These are phyloP conservation scores for Temnopleurus reevesii DNA, from an alignment of 53 echinoderm and acorn worm genomes.

Conservation along the genomic window DNA sequence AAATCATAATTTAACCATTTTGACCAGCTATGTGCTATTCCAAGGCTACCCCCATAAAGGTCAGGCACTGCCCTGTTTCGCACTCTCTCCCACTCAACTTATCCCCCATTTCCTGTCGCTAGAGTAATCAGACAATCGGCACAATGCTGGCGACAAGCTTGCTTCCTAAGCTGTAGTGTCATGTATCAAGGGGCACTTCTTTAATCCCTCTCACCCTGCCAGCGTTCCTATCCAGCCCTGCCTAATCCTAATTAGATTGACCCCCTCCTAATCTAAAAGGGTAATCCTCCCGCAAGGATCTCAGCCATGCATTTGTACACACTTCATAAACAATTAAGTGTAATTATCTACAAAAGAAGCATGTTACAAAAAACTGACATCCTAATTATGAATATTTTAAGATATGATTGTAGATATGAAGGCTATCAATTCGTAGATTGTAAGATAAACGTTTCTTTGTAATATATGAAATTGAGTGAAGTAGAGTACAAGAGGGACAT, in stretches of 20 bases:
- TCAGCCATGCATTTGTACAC: not conserved
- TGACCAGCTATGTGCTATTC: not conserved
- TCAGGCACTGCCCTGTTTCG: not conserved
- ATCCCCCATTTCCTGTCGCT: conserved; percentile 30
- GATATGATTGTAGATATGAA: not conserved
- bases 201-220: not conserved
- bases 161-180: not conserved
- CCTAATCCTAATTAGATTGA: conserved; percentile 45
- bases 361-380: not conserved
- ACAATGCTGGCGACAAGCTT: not conserved
- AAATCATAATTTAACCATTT: not conserved
- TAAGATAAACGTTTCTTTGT: not conserved
- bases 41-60: not conserved
- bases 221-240: not conserved
- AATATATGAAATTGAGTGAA: not conserved
- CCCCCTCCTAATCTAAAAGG: not conserved
- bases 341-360: not conserved
- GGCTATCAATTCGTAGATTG: too few relatives aligned
- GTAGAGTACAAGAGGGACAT: too few relatives aligned
- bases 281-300: not conserved
- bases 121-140: not conserved
- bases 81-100: conserved; percentile 12
- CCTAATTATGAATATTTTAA: not conserved
- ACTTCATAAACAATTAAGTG: not conserved
- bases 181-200: not conserved